Base-by-base conservation (phyloP, 1,140 invertebrate species). In the Drosophila sp. region DNA sequence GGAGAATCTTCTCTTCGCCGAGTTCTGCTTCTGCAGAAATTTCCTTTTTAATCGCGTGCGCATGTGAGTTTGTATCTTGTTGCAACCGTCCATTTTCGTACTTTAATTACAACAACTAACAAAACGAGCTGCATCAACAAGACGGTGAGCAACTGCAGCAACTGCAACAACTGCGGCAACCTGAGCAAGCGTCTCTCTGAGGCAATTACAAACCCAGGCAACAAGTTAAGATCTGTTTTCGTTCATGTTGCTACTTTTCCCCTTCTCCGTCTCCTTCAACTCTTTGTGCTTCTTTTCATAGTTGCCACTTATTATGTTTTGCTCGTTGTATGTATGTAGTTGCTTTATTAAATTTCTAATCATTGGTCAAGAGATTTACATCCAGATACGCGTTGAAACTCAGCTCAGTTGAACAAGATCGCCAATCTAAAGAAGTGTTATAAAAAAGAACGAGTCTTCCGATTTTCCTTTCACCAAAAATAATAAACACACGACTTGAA, bases 61-160 rank as follows among this genome's bases (percentile, higher is more conserved):
- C 27, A 9, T 72, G 0, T 51, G 46, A 18, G 27, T 32, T 40
- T 48, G 53, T 61, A 54, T 54, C 64, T 69, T 61, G 63, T 73
- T 73, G 64, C 57, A 78, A 76, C 64, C 78, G 78, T 81, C 59
- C 74, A 86, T 87, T 86, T 78, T 76, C 70, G 81, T 78, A 87
- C 81, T 86, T 87, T 86, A 87, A 86, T 86, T 86, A 87, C 82
- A 78, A 81, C 78, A 86, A 76, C 82, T 76, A 81, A 76, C 66
- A 64, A 66, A 61, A 72, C 69, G 69, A 58, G 69, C 62, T 72
- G 62, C 69, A 66, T 58, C 45, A 66, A 79, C 66, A 81, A 76
- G 72, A 67, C 36, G 61, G 48, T 36, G 45, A 54, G 40, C 40
- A n/a, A n/a, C n/a, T n/a, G n/a, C n/a, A n/a, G n/a, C n/a, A n/a